Evolutionary conservation across 2,797 vertebrate species (phyloP).

Genomic region (Harpia harpyja): DNA sequence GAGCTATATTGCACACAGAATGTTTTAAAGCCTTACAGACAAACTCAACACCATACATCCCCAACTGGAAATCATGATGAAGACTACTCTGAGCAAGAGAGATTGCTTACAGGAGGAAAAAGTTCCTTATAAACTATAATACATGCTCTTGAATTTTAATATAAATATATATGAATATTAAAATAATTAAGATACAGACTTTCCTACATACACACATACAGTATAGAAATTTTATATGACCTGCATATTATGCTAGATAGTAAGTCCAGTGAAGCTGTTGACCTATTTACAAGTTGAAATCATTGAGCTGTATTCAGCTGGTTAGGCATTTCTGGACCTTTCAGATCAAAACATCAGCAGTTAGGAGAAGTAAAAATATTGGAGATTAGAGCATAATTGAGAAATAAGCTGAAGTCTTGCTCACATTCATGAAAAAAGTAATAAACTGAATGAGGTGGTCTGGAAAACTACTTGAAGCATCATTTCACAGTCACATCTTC

Average conservation of each 20-base stretch:
- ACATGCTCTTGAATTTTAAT: background rate
- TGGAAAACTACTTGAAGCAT: background rate
- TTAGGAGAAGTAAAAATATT: rapidly evolving
- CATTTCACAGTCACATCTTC: background rate
- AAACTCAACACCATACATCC: background rate
- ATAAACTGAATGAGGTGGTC: background rate
- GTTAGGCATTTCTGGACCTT: background rate
- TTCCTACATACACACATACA: background rate
- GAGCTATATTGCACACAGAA: background rate
- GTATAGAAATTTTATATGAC: background rate
- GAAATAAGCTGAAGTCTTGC: background rate
- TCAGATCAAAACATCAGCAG: background rate
- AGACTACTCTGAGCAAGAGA: background rate
- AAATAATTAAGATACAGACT: background rate
- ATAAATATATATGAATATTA: background rate
- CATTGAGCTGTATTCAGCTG: background rate
- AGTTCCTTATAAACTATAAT: background rate
- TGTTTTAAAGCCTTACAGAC: background rate
- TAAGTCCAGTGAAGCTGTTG: background rate
- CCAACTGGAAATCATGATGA: background rate
- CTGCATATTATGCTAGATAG: background rate
- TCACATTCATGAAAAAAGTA: background rate
- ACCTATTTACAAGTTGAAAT: background rate
- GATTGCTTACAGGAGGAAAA: background rate
- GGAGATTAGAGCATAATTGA: background rate